Conservation (phyloP, 2,797 vertebrate genomes). For the Austrolebias charrua region DNA sequence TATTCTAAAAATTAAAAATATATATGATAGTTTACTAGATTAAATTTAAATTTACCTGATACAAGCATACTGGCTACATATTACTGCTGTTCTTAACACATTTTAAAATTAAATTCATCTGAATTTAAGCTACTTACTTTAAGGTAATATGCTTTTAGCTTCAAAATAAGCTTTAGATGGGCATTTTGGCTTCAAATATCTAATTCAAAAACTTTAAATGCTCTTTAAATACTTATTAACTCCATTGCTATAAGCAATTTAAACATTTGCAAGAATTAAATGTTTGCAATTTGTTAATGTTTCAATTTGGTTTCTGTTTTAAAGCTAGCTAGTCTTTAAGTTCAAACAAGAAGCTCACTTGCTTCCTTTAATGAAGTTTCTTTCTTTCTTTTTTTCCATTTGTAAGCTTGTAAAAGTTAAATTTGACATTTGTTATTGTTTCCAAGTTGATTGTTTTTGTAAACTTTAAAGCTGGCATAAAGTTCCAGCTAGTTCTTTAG, state of each 20-base stretch:
- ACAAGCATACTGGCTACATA: too few species aligned
- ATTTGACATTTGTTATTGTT: too few species aligned
- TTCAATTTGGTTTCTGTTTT: not conserved
- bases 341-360: too few species aligned
- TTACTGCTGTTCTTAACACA: too few species aligned
- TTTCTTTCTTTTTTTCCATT: too few species aligned
- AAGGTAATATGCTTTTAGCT: constrained; percentile 2
- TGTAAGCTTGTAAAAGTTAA: too few species aligned
- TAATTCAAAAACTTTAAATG: not conserved
- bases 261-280: not conserved
- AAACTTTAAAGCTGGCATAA: not conserved
- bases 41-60: too few species aligned
- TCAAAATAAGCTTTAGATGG: not conserved
- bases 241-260: not conserved
- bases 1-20: too few species aligned
- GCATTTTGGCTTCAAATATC: not conserved
- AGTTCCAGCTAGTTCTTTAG: not conserved
- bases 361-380: too few species aligned
- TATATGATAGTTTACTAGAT: too few species aligned
- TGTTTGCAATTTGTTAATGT: not conserved
- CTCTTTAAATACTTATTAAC: not conserved
- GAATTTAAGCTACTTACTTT: not conserved
- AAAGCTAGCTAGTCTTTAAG: too few species aligned
- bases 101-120: too few species aligned
- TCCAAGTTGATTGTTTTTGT: not conserved